Base-by-base conservation (phyloP, 2,888 invertebrate species). In the Ephialtes manifestator region DNA sequence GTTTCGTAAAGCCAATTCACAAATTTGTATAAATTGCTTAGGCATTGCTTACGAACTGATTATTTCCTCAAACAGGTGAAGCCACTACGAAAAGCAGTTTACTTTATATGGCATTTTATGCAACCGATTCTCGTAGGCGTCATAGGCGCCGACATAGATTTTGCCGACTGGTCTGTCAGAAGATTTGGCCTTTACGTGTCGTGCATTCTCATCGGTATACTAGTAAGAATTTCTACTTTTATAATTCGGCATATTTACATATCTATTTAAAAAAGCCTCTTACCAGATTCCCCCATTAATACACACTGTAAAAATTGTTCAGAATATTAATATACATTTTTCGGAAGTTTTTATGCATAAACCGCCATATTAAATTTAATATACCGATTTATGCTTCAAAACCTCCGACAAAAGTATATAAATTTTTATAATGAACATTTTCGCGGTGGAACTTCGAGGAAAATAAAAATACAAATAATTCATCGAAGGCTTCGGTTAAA, bases 101-200 rank as follows among this genome's bases (percentile, higher is more conserved):
- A 95, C 75, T 92, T 95, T 51, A 89, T 97, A 70, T 97, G 97
- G 97, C 95, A 96, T 90, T 95, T 97, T 77, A 95, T 97, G 90
- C 97, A 97, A 91, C 97, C 97, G 7, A 95, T 97, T 84, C 95
- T 97, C 51, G 97, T 97, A 92, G 96, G 96, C 28, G 95, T 97
- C 63, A 97, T 97, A 89, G 97, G 97, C 11, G 96, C 97, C 84
- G 97, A 97, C 94, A 96, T 97, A 79, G 95, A 96, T 92, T 95
- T 97, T 76, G 89, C 90, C 10, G 92, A 87, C 90, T 96, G 88
- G 95, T 95, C 90, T 91, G 90, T 55, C 90, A 91, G 86, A 95
- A 93, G 95, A 95, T 88, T 95, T 95, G 90, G 96, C 95, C 65
- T 93, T 94, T 67, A 94, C 95, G 60, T 90, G 89, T 75, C 93